phyloP scores from a whole-genome alignment of 2,113 vertebrate genomes.

The Lophius piscatorius region DNA sequence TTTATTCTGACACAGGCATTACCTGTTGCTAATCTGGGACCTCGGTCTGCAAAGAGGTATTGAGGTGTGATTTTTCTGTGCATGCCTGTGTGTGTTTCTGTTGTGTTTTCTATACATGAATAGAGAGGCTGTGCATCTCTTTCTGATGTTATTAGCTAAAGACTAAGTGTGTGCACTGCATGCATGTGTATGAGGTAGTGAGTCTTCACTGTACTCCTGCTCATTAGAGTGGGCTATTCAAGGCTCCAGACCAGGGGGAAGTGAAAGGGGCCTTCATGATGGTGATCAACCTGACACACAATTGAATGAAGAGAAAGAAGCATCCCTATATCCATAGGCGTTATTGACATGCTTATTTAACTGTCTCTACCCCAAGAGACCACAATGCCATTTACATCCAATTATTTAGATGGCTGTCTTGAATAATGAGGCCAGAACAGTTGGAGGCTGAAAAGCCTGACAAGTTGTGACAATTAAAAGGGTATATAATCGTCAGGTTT shows the following conservation, averaged over 20 bases:
- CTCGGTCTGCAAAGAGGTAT: slow-evolving; percentile 5
- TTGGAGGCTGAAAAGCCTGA: slow-evolving; percentile 64
- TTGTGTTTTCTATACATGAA: slow-evolving; percentile 50
- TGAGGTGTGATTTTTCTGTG: slow-evolving; percentile 5
- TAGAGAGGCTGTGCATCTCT: slow-evolving; percentile 67
- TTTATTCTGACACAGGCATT: background rate
- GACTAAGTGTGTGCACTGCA: slow-evolving; percentile 13
- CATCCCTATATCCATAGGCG: slow-evolving; percentile 45
- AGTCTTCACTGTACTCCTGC: slow-evolving; percentile 32
- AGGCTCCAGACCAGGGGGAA: slow-evolving; percentile 39
- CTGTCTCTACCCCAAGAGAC: slow-evolving; percentile 48
- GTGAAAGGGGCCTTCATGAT: slow-evolving; percentile 31
- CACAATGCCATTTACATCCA: slow-evolving; percentile 57
- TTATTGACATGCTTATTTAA: slow-evolving; percentile 71
- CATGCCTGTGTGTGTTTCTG: slow-evolving; percentile 6
- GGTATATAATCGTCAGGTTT: slow-evolving; percentile 57
- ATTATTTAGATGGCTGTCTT: slow-evolving; percentile 58
- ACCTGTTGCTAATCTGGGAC: slow-evolving; percentile 6
- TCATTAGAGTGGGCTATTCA: slow-evolving; percentile 56
- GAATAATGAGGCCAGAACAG: slow-evolving; percentile 65
- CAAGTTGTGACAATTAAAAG: slow-evolving; percentile 79
- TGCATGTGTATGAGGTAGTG: slow-evolving; percentile 15
- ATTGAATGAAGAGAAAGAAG: slow-evolving; percentile 54
- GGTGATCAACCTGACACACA: slow-evolving; percentile 50
- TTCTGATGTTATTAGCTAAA: slow-evolving; percentile 72